A percentile compares a stretch with the other conserved stretches of the same genome.
Evolutionary conservation across 2,113 vertebrate species (phyloP).

Genomic region (Euleptes europaea): DNA sequence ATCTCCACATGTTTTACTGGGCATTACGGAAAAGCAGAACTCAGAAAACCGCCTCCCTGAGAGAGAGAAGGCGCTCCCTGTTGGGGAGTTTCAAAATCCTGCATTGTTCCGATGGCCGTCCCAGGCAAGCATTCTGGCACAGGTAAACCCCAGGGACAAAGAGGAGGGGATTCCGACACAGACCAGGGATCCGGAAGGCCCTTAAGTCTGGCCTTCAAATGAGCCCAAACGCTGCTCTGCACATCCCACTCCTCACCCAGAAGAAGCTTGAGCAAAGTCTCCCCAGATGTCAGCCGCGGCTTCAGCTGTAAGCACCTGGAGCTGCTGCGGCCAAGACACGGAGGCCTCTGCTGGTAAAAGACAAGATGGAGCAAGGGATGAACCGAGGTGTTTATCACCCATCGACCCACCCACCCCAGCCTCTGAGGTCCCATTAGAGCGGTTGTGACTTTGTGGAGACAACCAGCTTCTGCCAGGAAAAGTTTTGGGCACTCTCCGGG

Average conservation of each 20-base stretch:
- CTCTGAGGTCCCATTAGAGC: background rate
- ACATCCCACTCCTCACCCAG: conserved; percentile 79
- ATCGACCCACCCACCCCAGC: background rate
- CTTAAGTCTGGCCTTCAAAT: too few relatives aligned
- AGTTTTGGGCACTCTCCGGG: too few relatives aligned
- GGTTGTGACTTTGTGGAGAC: background rate
- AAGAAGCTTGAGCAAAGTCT: conserved; percentile 88
- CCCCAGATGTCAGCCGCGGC: conserved; percentile 85
- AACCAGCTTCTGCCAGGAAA: background rate
- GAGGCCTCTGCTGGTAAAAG: conserved; percentile 43
- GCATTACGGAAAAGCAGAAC: accelerated
- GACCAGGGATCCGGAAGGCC: too few relatives aligned
- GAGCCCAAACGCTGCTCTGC: too few relatives aligned
- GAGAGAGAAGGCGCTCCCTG: too few relatives aligned
- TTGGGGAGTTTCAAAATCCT: too few relatives aligned
- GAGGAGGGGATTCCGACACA: too few relatives aligned
- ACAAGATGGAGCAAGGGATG: background rate
- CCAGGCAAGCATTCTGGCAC: too few relatives aligned
- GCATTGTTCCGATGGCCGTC: too few relatives aligned
- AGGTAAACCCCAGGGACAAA: too few relatives aligned
- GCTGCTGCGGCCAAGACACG: conserved; percentile 64
- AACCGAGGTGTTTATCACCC: background rate
- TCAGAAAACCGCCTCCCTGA: too few relatives aligned
- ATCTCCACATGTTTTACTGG: background rate
- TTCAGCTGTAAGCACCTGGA: conserved; percentile 51